A percentile compares a stretch with the other conserved stretches of the same genome.
phyloP scores from a whole-genome alignment of 1,140 invertebrate genomes.

The Rhynchophorus ferrugineus region DNA sequence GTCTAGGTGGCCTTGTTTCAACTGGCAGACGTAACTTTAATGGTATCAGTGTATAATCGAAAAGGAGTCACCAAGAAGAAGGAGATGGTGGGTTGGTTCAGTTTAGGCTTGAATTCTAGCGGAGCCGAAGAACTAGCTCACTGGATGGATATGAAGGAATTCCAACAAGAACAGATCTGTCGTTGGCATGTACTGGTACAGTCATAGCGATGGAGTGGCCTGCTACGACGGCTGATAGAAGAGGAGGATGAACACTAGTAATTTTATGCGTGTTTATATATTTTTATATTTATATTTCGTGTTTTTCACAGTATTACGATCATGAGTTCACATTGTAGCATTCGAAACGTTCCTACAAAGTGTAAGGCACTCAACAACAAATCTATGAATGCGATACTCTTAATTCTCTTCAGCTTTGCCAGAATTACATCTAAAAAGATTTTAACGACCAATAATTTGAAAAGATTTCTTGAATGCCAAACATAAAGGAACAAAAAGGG shows the following conservation, averaged over 20 bases:
- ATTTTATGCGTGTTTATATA: background rate
- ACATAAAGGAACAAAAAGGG: too few relatives aligned
- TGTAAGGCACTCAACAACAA: too few relatives aligned
- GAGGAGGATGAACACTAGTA: background rate
- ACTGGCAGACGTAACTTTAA: slow-evolving; percentile 88
- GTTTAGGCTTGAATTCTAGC: slow-evolving; percentile 82
- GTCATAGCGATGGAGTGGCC: slow-evolving; percentile 33
- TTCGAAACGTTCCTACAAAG: too few relatives aligned
- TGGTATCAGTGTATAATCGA: slow-evolving; percentile 87
- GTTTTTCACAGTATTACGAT: too few relatives aligned
- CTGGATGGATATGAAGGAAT: slow-evolving; percentile 84
- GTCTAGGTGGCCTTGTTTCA: slow-evolving; percentile 85
- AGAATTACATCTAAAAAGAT: too few relatives aligned
- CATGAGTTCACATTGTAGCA: too few relatives aligned
- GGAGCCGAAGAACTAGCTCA: slow-evolving; percentile 88
- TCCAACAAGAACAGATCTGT: slow-evolving; percentile 61
- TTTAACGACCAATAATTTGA: too few relatives aligned
- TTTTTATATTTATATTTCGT: too few relatives aligned
- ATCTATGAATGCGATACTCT: too few relatives aligned
- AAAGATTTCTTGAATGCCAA: too few relatives aligned
- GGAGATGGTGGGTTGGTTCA: slow-evolving; percentile 95
- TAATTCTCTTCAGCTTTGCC: too few relatives aligned
- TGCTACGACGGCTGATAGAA: background rate
- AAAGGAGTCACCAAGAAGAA: slow-evolving; percentile 86
- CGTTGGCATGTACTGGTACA: slow-evolving; percentile 67